Evolutionary conservation across 1,140 invertebrate genomes (phyloP), one percentile per base, ranked within the genome.

Genomic region (Lutraria rhynchaena): DNA sequence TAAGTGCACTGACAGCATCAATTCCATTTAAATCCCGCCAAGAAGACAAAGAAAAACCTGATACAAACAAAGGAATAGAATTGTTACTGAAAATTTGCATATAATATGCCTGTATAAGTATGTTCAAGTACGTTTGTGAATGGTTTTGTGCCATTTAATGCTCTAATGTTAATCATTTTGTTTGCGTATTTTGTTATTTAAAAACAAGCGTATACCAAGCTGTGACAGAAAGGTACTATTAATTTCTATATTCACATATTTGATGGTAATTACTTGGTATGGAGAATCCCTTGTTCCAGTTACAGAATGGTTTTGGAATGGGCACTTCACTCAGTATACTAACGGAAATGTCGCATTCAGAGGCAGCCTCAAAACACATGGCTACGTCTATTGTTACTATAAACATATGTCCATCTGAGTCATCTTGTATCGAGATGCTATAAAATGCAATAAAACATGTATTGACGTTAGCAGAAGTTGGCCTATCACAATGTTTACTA

Each of bases 261-360:
- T n/a, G n/a, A n/a, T n/a, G n/a, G n/a, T 63, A 11, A 3, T 27
- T 57, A 71, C 69, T 35, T 35, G 46, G 69, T 24, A 71, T 17
- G 29, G 3, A 19, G n/a, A 55, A 71, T 37, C 33, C 69, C 49
- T 37, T 71, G 35, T 71, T 51, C 69, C 69, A 71, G n/a, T 71
- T 71, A n/a, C 69, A 71, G 0, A 71, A 29, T n/a, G 69, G 69
- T 57, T 71, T 71, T 22, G 69, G 69, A 1, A 71, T 7, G 19
- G 19, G 0, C 1, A 27, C 27, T 55, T 55, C 19, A 4, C 22
- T 27, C 4, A 71, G 31, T 22, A 71, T n/a, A 22, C 44, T 44
- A 41, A 55, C 49, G 1, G 27, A n/a, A 2, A 44, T 41, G 13
- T 37, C 41, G 17, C 69, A 71, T 7, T 37, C 27, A 2, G 3